Evolutionary conservation across 2,113 vertebrate genomes (phyloP), one percentile per base, ranked within the genome.

Genomic region (Gasterosteus nipponicus): DNA sequence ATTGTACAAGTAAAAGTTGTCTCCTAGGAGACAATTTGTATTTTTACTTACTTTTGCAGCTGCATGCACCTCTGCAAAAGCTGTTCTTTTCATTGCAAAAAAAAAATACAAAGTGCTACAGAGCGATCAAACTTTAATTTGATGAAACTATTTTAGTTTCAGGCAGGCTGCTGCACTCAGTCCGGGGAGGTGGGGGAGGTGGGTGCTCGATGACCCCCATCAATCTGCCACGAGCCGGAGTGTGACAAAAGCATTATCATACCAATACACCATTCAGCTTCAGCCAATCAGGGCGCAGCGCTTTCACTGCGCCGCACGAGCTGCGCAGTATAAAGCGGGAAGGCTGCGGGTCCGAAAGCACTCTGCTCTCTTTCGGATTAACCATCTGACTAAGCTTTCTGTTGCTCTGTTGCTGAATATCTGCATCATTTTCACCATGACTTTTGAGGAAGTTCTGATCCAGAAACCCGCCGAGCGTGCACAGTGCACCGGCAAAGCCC

Each of bases 401-500:
- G 1, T 35, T 63, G 31, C 57, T 54, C 69, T 75, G 16, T 75
- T 62, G 77, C 60, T 89, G 89, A 92, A 86, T 89, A 81, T 69
- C 60, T 56, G 39, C 64, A 31, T 19, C 72, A 11, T 18, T 64
- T 58, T 75, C 91, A 93, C 59, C 87, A 95, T 95, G 94, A 95
- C 94, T 91, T 78, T 95, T 31, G 94, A 94, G 66, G 94, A 94
- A 46, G 87, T 93, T 63, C 41, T 86, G 60, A 64, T 77, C 73
- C 89, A 77, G 81, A 91, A 91, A 73, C 15, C 58, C 69, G 29
- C 42, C 18, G 92, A 93, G 93, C 95, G 92, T 86, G 87, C 94
- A 84, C 95, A 95, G 88, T 93, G 94, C 69, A 91, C 95, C 3
- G 96, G 97, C 31, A 92, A 94, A 73, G 95, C 97, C 42, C 92